Evolutionary conservation across 1,140 invertebrate genomes (phyloP), one percentile per base, ranked within the genome.

Genomic region (Trachymyrmex septentrionalis): DNA sequence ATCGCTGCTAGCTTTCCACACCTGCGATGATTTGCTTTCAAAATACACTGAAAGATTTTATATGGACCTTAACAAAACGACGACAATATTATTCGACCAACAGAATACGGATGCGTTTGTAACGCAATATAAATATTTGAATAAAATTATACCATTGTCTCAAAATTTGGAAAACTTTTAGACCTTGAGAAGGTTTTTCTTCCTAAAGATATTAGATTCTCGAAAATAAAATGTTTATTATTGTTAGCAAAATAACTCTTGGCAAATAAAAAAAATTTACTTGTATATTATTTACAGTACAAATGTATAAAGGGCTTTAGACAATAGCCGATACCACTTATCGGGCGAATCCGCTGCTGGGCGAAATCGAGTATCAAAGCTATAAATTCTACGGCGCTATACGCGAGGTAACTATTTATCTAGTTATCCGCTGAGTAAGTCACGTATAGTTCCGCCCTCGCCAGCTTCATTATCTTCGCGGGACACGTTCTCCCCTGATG

Each of bases 401-500:
- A 44, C 48, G 73, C 48, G 73, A 75, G 55, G 69, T 75, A 84
- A 85, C 82, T 76, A 80, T 76, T 89, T 89, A 78, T 89, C 87
- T 84, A 64, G 76, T 89, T 57, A 84, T 71, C 84, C 69, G 55
- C 59, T 21, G 73, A 69, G 1, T 78, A 87, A 75, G 81, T 84
- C 88, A 88, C 81, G 75, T 86, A 66, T 86, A 89, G 69, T 90
- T 90, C 87, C 73, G 66, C 82, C 61, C 85, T 86, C 85, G 80
- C 91, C 86, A 78, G 85, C 85, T 91, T 91, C 87, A 90, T 91
- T 91, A 91, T 86, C 90, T 89, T 86, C 90, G 87, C 84, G 71
- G 71, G 80, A 90, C 87, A 91, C 85, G 85, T 91, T 88, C 77
- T 53, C 80, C 59, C 72, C 89, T 72, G 90, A 88, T 81, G 86